Evolutionary conservation across 2,888 invertebrate genomes (phyloP), one percentile per base, ranked within the genome.

Genomic region (Eupeodes latifasciatus): DNA sequence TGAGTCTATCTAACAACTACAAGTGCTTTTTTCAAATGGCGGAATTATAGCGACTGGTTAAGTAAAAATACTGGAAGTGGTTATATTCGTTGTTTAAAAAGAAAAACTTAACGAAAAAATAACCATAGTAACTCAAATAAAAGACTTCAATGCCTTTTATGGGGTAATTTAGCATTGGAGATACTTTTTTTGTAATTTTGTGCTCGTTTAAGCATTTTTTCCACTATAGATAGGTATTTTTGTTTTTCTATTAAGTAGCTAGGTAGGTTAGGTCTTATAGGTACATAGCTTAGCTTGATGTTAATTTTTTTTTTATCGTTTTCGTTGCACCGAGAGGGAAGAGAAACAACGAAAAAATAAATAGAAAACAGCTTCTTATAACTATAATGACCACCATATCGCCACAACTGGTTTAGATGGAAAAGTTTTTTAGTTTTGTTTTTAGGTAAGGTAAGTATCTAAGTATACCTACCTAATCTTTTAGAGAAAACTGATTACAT

Each of bases 401-500:
- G 19, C 55, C 40, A 9, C 40, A 71, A 71, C 71, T 55, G 71
- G 71, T 71, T 71, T 71, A 36, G 55, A 19, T 69, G 69, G 53
- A 69, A 69, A 69, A 69, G 51, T 69, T 69, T 69, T 16, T 69
- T 36, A 19, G 5, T 57, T 40, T 40, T 40, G 1, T 27, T 27
- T 27, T 27, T 27, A 36, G 27, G 27, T 57, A 57, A 11, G 6
- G 6, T 55, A 55, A 19, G 57, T 57, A 57, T 6, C 5, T 51
- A 51, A 2, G 12, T 57, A 57, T 57, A 27, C 3, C 27, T 27
- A 27, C 27, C 27, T 57, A 67, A 67, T 67, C 51, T 67, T 51
- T 67, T 53, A 71, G 71, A 71, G 71, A 71, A 71, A 71, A 71
- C 55, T 55, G 71, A 55, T 71, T 71, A 71, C 53, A 55, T 44